Base-by-base conservation (phyloP, 2,888 invertebrate genomes). In the Lagria hirta region DNA sequence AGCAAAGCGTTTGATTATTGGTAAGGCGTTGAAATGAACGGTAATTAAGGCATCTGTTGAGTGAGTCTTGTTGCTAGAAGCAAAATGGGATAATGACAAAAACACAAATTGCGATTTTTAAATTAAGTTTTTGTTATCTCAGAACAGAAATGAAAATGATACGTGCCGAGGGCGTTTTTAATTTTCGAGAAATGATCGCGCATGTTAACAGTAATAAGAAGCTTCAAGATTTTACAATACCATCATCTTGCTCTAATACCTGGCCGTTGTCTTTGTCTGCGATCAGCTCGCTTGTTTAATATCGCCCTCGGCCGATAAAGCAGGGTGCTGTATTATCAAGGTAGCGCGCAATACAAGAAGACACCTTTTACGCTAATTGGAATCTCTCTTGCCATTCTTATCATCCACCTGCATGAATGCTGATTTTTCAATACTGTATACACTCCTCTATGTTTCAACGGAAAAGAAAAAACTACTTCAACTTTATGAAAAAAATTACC, bases 121-220 rank as follows among this genome's bases (percentile, higher is more conserved):
- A 70, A 69, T 70, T 68, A 68, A 65, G 69, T 69, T 69, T 68
- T 68, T 66, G 68, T 69, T 68, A 68, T 69, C 68, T 64, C 55
- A 54, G 60, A 61, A 57, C 52, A 38, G 64, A 67, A 69, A 70
- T 69, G 69, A 65, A 68, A 70, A 70, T 69, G 69, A 70, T 47
- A 69, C 68, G 67, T 64, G 71, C 71, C 62, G 45, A 56, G 57
- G 68, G 71, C 69, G 62, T 69, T 71, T 71, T 71, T 70, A 70
- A 70, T 71, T 71, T 71, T 69, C 69, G 65, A 68, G 69, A 70
- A 68, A 71, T 67, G 69, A 69, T 70, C 66, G 66, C 62, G 62
- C 64, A 66, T 66, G 66, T 65, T 65, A 65, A 64, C 65, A 60
- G 68, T 68, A 67, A 67, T 66, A 68, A 67, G 67, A 57, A 65